Base-by-base conservation (phyloP, 1,140 invertebrate species). In the Drosophila insularis region DNA sequence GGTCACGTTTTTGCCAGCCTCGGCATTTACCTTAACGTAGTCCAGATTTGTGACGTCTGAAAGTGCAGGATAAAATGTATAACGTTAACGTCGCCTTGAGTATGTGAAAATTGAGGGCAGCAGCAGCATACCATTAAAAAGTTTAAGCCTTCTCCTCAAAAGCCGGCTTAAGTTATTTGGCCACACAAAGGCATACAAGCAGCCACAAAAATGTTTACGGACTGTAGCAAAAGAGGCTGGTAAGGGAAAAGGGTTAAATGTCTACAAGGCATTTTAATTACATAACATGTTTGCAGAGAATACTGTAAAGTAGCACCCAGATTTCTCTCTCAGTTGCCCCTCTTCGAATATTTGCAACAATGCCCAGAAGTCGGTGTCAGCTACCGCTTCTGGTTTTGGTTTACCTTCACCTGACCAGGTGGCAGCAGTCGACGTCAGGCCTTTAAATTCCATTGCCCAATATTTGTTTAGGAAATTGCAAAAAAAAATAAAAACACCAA, bases 1-100 rank as follows among this genome's bases (percentile, higher is more conserved):
- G 43, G 94, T 94, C 63, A 94, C 92, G 90, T 95, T 95, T 66
- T 93, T 93, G 53, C 95, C 95, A n/a, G 95, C 94, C 75, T 95
- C 93, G 17, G 94, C 93, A 68, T 94, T 92, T 43, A 95, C 92
- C 59, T 93, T 93, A 65, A 94, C 92, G 64, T 94, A 91, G 71
- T 93, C 92, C 62, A 94, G 85, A 80, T 93, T 92, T 78, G 92
- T 93, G 66, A 94, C 92, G 90, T 94, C 94, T 92, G 81, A 59
- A 91, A 71, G 35, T 56, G 46, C 14, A 50, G 62, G 56, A 60
- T 39, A 54, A 72, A 67, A 65, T 37, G 65, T 31, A 66, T 58
- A 64, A 39, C 0, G 54, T 27, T 31, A 56, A 17, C 1, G 19
- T 39, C 27, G n/a, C 11, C 13, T 53, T 53, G 21, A 17, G n/a